phyloP scores from a whole-genome alignment of 2,797 vertebrate species.

The Sebastes miniatus region DNA sequence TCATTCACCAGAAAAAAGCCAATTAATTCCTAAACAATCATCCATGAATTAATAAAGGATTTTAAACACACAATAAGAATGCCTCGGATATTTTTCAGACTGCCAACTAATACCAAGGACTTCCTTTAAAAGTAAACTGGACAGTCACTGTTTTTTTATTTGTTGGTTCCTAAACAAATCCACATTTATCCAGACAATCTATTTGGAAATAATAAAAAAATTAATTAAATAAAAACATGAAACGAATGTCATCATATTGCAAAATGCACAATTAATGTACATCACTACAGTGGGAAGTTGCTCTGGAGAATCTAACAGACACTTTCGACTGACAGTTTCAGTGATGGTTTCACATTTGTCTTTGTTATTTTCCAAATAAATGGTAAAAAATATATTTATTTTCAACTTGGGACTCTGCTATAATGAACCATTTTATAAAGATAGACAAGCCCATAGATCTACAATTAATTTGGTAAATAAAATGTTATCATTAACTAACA shows the following conservation, averaged over 20 bases:
- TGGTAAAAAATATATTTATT: rapidly evolving
- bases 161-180: not conserved
- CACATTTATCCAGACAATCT: not conserved
- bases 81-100: too few relatives aligned
- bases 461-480: not conserved
- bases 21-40: too few relatives aligned
- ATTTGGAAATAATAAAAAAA: not conserved
- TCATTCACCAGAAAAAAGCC: not conserved
- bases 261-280: not conserved
- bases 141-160: too few relatives aligned
- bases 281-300: not conserved
- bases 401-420: not conserved
- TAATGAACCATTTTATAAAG: not conserved
- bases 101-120: too few relatives aligned
- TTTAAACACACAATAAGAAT: too few relatives aligned
- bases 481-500: not conserved
- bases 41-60: too few relatives aligned
- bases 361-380: not conserved
- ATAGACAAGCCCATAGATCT: rapidly evolving
- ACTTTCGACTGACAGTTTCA: rapidly evolving
- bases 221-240: rapidly evolving
- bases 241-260: not conserved
- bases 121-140: too few relatives aligned
- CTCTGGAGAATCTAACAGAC: not conserved
- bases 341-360: not conserved